These are phyloP conservation scores for Micromys minutus DNA, from an alignment of 2,113 vertebrate genomes.

Conservation along the genomic window DNA sequence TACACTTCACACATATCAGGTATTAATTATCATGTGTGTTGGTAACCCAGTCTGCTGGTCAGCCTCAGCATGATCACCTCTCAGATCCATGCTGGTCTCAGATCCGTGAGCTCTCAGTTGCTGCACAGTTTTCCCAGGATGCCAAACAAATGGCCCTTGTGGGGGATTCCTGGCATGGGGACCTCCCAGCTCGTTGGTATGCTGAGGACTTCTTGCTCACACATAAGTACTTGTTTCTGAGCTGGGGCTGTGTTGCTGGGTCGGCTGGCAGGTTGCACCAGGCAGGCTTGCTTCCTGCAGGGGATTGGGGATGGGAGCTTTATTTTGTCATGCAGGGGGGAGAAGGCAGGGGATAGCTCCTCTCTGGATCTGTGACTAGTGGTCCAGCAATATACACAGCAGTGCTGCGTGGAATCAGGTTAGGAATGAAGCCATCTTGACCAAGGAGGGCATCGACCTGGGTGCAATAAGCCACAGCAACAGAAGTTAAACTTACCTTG, in stretches of 20 bases:
- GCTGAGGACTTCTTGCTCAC: slow-evolving; percentile 62
- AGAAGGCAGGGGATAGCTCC: neutral
- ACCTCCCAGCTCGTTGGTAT: slow-evolving; percentile 67
- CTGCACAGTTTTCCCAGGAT: slow-evolving; percentile 71
- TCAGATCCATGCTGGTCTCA: slow-evolving; percentile 58
- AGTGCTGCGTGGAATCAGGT: neutral
- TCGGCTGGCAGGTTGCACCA: slow-evolving; percentile 1
- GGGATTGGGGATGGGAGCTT: neutral
- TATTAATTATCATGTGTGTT: neutral
- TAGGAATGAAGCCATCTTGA: neutral
- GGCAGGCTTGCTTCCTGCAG: slow-evolving; percentile 70
- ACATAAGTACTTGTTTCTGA: slow-evolving; percentile 74
- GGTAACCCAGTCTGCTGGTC: neutral
- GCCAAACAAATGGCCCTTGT: slow-evolving; percentile 77
- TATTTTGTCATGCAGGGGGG: neutral
- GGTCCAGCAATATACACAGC: accelerated
- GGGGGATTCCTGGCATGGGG: slow-evolving; percentile 72
- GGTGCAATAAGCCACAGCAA: neutral
- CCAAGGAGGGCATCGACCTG: neutral
- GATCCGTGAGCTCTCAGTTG: slow-evolving; percentile 52
- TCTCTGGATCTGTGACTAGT: neutral
- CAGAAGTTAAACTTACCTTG: neutral
- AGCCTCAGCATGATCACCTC: neutral
- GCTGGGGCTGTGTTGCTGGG: neutral
- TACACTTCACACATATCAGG: neutral